Evolutionary conservation across 1,140 invertebrate genomes (phyloP).

Genomic region (Phthorimaea operculella): DNA sequence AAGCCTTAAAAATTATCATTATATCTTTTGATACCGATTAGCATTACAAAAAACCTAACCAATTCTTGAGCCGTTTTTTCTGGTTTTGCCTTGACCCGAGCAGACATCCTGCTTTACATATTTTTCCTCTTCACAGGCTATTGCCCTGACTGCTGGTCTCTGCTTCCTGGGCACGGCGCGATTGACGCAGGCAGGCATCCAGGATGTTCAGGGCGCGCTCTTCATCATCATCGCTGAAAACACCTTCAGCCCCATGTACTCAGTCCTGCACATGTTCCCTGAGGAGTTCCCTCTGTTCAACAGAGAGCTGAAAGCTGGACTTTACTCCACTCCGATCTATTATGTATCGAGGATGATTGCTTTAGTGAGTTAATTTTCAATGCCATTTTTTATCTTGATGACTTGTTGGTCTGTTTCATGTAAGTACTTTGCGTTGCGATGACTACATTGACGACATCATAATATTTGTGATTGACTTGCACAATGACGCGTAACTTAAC

Average conservation of each 20-base stretch:
- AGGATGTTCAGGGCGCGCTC: slow-evolving; percentile 83
- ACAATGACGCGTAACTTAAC: no score
- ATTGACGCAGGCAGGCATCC: slow-evolving; percentile 80
- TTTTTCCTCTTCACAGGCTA: slow-evolving; percentile 61
- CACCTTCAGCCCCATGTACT: slow-evolving; percentile 88
- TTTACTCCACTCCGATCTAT: slow-evolving; percentile 79
- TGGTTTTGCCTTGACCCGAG: no score
- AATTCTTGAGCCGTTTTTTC: no score
- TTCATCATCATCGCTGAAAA: slow-evolving; percentile 90
- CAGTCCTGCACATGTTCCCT: slow-evolving; percentile 81
- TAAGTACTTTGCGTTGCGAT: no score
- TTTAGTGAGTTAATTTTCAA: slow-evolving; percentile 70
- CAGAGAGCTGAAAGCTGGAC: slow-evolving; percentile 80
- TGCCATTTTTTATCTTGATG: no score
- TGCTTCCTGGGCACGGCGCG: slow-evolving; percentile 79
- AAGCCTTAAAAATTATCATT: no score
- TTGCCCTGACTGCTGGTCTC: slow-evolving; percentile 80
- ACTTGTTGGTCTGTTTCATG: no score
- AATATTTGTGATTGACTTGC: no score
- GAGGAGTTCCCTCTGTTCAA: slow-evolving; percentile 81
- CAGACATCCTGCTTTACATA: no score
- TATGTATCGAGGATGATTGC: slow-evolving; percentile 81
- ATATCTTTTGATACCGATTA: no score
- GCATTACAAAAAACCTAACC: no score
- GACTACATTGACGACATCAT: no score